phyloP scores from a whole-genome alignment of 2,113 vertebrate genomes.

The Anguilla japonica region DNA sequence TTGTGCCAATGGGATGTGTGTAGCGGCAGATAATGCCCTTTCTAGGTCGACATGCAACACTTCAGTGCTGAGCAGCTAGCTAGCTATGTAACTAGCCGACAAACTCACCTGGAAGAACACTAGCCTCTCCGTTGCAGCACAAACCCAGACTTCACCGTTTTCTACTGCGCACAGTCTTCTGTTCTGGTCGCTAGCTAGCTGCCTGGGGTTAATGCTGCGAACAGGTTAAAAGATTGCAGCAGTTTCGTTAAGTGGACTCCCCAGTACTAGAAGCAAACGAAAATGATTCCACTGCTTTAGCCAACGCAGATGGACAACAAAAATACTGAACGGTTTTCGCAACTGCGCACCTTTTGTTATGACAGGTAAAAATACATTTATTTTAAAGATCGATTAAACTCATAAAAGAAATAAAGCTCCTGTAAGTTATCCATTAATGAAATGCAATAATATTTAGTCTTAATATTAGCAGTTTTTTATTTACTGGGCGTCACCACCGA shows the following conservation, averaged over 20 bases:
- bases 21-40: not conserved
- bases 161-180: not conserved
- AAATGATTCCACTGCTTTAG: not conserved
- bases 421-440: not conserved
- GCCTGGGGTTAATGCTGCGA: not conserved
- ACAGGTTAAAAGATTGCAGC: not conserved
- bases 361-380: not conserved
- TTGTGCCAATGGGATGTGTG: slow-evolving; percentile 1
- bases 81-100: not conserved
- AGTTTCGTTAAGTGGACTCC: not conserved
- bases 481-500: slow-evolving; percentile 72
- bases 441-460: slow-evolving; percentile 47
- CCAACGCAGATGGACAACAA: slow-evolving; percentile 14
- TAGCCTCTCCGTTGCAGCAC: not conserved
- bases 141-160: not conserved
- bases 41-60: not conserved
- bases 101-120: not conserved
- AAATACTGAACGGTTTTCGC: not conserved
- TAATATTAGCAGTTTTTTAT: slow-evolving; percentile 63
- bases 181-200: not conserved
- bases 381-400: not conserved
- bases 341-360: not conserved
- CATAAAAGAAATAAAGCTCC: not conserved
- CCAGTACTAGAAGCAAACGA: not conserved
- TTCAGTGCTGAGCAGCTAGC: not conserved